Conservation (phyloP, 2,888 invertebrate genomes). For the Hemithea aestivaria region DNA sequence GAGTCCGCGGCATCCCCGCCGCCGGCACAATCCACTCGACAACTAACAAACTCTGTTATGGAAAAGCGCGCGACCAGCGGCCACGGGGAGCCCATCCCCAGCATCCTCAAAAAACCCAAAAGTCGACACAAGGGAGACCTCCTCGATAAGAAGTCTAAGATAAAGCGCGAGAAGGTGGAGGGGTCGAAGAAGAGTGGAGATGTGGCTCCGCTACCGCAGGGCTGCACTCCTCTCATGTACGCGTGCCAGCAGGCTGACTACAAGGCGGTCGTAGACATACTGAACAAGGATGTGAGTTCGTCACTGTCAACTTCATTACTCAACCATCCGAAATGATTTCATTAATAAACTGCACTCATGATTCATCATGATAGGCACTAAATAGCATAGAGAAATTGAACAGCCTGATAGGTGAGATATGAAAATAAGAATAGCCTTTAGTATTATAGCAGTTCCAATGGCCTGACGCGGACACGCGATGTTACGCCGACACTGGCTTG, state of each 20-base stretch:
- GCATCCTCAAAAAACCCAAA: conserved; percentile 71
- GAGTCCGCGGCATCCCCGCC: conserved; percentile 26
- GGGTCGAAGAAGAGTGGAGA: conserved; percentile 50
- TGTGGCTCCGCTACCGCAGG: conserved; percentile 76
- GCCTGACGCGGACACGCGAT: conserved; percentile 54
- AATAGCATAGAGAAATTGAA: not conserved
- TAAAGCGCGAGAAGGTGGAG: conserved; percentile 66
- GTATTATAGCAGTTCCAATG: conserved; percentile 40
- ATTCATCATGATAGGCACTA: too few species aligned
- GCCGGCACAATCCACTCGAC: conserved; percentile 43
- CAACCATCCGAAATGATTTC: not conserved
- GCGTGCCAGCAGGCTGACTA: conserved; percentile 94
- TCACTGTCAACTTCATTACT: conserved; percentile 14
- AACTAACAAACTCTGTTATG: conserved; percentile 57
- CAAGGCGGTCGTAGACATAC: conserved; percentile 84
- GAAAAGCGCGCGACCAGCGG: conserved; percentile 64
- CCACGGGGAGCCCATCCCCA: conserved; percentile 69
- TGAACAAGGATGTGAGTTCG: conserved; percentile 86
- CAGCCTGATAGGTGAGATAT: conserved; percentile 33
- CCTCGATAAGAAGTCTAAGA: conserved; percentile 68
- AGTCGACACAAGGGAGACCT: conserved; percentile 58
- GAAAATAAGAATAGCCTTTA: conserved; percentile 49
- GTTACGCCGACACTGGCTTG: conserved; percentile 33
- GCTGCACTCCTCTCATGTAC: conserved; percentile 93
- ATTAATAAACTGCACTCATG: too few species aligned